These are phyloP conservation scores for Porites cylindrica DNA, from an alignment of 92 coral and sea anemone genomes.

Conservation along the genomic window DNA sequence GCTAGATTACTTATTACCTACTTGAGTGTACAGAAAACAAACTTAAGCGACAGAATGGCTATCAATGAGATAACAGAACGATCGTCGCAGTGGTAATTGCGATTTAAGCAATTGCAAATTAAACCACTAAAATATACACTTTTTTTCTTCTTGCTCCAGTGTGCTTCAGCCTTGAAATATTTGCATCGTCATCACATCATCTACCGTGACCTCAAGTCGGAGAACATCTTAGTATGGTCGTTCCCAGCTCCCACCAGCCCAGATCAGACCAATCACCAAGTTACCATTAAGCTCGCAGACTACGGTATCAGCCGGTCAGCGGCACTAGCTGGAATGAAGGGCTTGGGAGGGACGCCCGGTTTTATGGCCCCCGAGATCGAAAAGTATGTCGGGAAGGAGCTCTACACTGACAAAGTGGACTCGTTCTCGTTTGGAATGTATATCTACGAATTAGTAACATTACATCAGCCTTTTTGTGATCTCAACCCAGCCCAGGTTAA, in stretches of 20 bases:
- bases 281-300: slow-evolving; percentile 95
- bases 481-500: slow-evolving; percentile 95
- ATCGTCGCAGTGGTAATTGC: too few relatives aligned
- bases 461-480: slow-evolving; percentile 93
- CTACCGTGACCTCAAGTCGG: slow-evolving; percentile 98
- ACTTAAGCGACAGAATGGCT: too few relatives aligned
- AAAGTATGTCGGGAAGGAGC: slow-evolving; percentile 96
- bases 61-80: too few relatives aligned
- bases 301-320: slow-evolving; percentile 99
- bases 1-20: too few relatives aligned
- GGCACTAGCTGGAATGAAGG: slow-evolving; percentile 96
- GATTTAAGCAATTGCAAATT: too few relatives aligned
- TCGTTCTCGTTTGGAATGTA: slow-evolving; percentile 99
- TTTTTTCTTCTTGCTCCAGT: slow-evolving; percentile 52
- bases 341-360: slow-evolving; percentile 99
- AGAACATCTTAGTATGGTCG: slow-evolving; percentile 95
- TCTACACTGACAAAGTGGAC: slow-evolving; percentile 98
- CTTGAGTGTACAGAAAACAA: too few relatives aligned
- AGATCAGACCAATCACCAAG: slow-evolving; percentile 73
- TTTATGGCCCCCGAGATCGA: slow-evolving; percentile 99
- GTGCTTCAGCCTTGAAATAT: slow-evolving; percentile 98
- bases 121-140: not conserved
- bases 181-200: slow-evolving; percentile 98
- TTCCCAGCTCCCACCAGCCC: slow-evolving; percentile 90
- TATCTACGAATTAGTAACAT: slow-evolving; percentile 92